phyloP scores from a whole-genome alignment of 2,797 vertebrate species.

The Thamnophis elegans region DNA sequence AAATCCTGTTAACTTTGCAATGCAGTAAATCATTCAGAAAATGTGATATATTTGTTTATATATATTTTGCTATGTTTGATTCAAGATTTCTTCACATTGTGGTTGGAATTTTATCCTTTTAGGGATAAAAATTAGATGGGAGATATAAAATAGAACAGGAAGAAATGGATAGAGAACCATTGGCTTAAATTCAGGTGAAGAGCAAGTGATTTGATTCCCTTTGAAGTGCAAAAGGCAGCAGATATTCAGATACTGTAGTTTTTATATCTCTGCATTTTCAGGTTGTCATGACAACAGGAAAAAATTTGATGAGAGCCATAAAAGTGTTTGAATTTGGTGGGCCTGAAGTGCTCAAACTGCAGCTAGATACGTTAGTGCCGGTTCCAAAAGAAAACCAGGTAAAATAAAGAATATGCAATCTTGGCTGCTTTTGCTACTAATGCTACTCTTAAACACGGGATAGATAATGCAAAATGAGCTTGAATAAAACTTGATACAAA shows the following conservation, averaged over 20 bases:
- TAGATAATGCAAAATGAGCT: neutral
- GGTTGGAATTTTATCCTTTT: constrained; percentile 36
- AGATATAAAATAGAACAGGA: constrained; percentile 7
- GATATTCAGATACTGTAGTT: constrained; percentile 21
- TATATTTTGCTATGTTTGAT: constrained; percentile 39
- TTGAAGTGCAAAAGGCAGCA: neutral
- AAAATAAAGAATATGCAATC: neutral
- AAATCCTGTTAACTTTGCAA: neutral
- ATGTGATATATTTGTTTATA: neutral
- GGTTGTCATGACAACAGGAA: constrained; percentile 69
- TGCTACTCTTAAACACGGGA: neutral
- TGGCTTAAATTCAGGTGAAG: constrained; percentile 43
- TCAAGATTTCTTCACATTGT: constrained; percentile 16
- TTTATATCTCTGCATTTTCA: constrained; percentile 29
- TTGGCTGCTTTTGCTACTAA: neutral
- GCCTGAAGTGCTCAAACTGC: constrained; percentile 83
- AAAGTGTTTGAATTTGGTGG: constrained; percentile 86
- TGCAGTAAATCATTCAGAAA: rapidly evolving
- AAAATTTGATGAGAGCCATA: constrained; percentile 83
- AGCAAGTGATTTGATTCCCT: constrained; percentile 38
- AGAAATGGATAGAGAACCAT: constrained; percentile 38
- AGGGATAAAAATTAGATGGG: constrained; percentile 28
- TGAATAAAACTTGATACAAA: neutral
- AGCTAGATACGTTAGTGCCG: constrained; percentile 74
- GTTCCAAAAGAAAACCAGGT: constrained; percentile 81